Conservation (phyloP, 2,797 vertebrate genomes). For the Gouania willdenowi region DNA sequence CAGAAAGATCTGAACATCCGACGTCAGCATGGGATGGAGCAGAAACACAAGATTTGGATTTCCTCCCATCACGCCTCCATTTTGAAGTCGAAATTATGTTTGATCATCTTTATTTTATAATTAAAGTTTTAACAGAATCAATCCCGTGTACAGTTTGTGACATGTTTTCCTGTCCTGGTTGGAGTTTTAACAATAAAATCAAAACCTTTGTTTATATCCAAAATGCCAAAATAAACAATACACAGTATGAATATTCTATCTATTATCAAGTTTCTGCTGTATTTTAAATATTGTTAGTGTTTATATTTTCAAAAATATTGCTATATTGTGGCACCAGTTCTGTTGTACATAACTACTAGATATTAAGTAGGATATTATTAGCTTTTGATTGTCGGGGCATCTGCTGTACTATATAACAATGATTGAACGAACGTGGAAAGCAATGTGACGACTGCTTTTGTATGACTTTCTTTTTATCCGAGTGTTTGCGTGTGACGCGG, state of each 20-base stretch:
- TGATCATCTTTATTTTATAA: constrained; percentile 7
- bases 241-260: constrained; percentile 61
- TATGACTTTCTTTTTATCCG: constrained; percentile 44
- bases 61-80: constrained; percentile 1
- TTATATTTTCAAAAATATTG: constrained; percentile 56
- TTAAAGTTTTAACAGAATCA: constrained; percentile 25
- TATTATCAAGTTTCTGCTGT: constrained; percentile 70
- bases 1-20: constrained; percentile 82
- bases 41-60: constrained; percentile 11
- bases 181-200: constrained; percentile 38
- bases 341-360: constrained; percentile 71
- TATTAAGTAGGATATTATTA: constrained; percentile 47
- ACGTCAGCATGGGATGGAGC: background rate
- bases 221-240: constrained; percentile 64
- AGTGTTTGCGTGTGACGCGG: constrained; percentile 45
- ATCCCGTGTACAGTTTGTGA: constrained; percentile 28
- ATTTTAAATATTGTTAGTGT: constrained; percentile 69
- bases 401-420: constrained; percentile 62
- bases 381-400: constrained; percentile 52
- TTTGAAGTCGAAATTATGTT: constrained; percentile 2
- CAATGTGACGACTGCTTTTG: constrained; percentile 52
- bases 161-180: constrained; percentile 33
- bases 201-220: constrained; percentile 45
- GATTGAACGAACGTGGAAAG: constrained; percentile 55
- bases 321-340: constrained; percentile 54